A percentile compares a stretch with the other conserved stretches of the same genome.
Conservation (phyloP, 2,113 vertebrate genomes). For the Sphaerodactylus townsendi region DNA sequence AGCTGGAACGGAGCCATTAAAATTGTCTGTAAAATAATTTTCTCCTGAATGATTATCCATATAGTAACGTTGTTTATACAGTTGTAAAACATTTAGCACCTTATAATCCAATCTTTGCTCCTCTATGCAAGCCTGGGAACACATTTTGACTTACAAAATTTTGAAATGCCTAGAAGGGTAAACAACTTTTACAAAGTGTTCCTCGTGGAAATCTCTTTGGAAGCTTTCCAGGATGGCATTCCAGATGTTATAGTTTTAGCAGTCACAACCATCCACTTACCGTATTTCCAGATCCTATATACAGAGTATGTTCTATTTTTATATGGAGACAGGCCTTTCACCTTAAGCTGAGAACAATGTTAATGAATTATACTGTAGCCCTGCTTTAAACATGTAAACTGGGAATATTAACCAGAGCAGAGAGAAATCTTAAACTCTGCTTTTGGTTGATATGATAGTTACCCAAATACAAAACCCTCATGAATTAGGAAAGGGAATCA, state of each 20-base stretch:
- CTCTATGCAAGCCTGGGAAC: conserved; percentile 75
- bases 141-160: conserved; percentile 68
- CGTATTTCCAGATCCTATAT: conserved; percentile 59
- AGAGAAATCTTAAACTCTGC: conserved; percentile 15
- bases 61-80: conserved; percentile 78
- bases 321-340: conserved; percentile 44
- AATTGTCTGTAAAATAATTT: conserved; percentile 83
- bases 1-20: conserved; percentile 74
- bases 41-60: conserved; percentile 78
- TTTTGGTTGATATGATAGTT: conserved; percentile 35
- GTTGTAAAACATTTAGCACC: conserved; percentile 83
- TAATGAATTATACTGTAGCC: conserved; percentile 34
- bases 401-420: conserved; percentile 18
- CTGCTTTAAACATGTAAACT: conserved; percentile 41
- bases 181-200: conserved; percentile 83
- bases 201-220: conserved; percentile 83
- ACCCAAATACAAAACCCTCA: not conserved
- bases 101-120: conserved; percentile 83
- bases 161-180: conserved; percentile 75
- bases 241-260: conserved; percentile 82
- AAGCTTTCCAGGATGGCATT: conserved; percentile 79
- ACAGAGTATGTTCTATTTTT: conserved; percentile 40
- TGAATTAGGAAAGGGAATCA: not conserved
- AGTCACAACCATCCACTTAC: conserved; percentile 64
- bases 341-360: conserved; percentile 32